A percentile compares a stretch with the other conserved stretches of the same genome.
Conservation (phyloP, 2,113 vertebrate species). For the Cyprinodon brontotheroides region DNA sequence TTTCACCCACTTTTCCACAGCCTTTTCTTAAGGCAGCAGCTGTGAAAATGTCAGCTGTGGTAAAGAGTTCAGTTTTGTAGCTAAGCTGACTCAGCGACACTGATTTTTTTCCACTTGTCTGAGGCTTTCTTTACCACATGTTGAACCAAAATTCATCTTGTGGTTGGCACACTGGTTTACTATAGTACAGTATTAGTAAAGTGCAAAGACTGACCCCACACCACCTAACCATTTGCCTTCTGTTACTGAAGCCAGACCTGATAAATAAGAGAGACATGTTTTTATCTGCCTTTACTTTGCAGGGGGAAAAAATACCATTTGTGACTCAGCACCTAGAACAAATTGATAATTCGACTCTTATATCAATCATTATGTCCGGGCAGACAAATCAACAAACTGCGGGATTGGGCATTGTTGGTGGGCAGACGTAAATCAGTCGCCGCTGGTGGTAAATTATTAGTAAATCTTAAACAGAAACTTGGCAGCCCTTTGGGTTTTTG, state of each 20-base stretch:
- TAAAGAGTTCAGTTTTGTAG: constrained; percentile 43
- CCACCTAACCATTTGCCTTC: not conserved
- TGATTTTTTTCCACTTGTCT: constrained; percentile 21
- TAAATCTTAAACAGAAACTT: constrained; percentile 52
- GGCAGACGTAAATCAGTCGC: constrained; percentile 46
- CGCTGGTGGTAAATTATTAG: constrained; percentile 69
- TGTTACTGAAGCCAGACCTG: not conserved
- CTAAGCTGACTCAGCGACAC: constrained; percentile 44
- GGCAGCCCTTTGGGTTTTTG: not conserved
- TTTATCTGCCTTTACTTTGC: not conserved
- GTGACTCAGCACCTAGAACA: not conserved
- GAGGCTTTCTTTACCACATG: not conserved
- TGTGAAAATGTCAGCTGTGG: constrained; percentile 60
- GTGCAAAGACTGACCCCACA: not conserved
- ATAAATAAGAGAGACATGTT: constrained; percentile 6
- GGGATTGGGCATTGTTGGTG: constrained; percentile 54
- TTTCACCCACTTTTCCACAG: constrained; percentile 4
- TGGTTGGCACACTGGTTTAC: not conserved
- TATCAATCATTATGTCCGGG: constrained; percentile 11
- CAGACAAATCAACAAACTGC: constrained; percentile 23
- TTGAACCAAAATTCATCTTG: not conserved
- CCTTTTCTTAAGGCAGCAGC: constrained; percentile 48
- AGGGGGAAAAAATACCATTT: not conserved
- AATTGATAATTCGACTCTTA: constrained; percentile 27
- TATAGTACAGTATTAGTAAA: not conserved